Evolutionary conservation across 2,797 vertebrate genomes (phyloP), one percentile per base, ranked within the genome.

Genomic region (Sebastes wilsoni): DNA sequence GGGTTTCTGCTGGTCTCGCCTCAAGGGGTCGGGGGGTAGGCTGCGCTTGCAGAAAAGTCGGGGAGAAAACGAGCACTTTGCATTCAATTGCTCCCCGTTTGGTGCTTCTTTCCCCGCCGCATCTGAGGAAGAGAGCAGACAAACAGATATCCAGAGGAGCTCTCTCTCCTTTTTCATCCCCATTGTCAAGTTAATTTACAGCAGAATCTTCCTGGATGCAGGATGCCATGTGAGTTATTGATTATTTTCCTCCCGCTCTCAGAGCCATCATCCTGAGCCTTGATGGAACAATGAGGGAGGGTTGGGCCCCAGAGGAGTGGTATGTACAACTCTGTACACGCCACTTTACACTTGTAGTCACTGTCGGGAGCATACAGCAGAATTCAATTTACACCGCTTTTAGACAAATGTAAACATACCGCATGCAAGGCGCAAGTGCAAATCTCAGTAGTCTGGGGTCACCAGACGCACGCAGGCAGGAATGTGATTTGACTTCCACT

Each of bases 1-100:
- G 91, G 96, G 96, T 96, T 96, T 96, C 95, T 95, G 96, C 97
- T 96, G 96, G 96, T 96, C 96, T 93, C 93, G 96, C 97, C 97
- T 96, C 87, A 90, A 94, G 92, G 96, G 97, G 96, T 97, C 94
- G 96, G 95, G 30, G 93, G 91, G 95, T 69, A 38, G 93, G 88
- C 92, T 91, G 89, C 30, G 86, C 83, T 92, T 89, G 90, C 88
- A 93, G 90, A 93, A 95, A 96, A 75, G 93, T 95, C 95, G 80
- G 92, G 87, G 87, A 90, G 95, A 96, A 96, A 95, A 95, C 77
- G 84, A 94, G 94, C 95, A 93, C 96, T 96, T 96, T 97, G 96
- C 96, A 96, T 97, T 97, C 96, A 96, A 97, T 97, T 95, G 96
- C 90, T 96, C 95, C 91, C 94, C 85, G 88, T 93, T 95, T 95